These are phyloP conservation scores for Vultur gryphus DNA, from an alignment of 2,797 vertebrate species.

Conservation along the genomic window DNA sequence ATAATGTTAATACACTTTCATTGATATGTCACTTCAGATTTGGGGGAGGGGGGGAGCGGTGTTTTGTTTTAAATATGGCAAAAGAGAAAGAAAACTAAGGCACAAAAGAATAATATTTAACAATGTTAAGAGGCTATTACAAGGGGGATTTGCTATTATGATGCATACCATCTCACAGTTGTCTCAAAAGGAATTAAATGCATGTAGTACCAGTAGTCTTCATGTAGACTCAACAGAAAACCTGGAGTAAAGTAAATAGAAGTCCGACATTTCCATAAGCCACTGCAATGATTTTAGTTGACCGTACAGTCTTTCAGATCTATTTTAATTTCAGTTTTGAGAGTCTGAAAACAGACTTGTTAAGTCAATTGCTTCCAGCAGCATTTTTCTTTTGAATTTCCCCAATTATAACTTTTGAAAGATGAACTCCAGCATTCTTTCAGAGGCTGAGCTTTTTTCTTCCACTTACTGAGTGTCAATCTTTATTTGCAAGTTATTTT, in stretches of 20 bases:
- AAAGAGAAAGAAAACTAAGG: not conserved
- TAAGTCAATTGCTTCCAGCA: not conserved
- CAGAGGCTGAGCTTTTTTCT: not conserved
- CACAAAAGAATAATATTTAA: not conserved
- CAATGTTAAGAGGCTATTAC: not conserved
- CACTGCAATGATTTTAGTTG: slow-evolving; percentile 23
- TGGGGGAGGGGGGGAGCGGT: accelerated
- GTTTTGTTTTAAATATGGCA: not conserved
- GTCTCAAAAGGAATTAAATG: not conserved
- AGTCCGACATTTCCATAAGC: slow-evolving; percentile 5
- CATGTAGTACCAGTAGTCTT: not conserved
- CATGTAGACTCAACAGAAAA: not conserved
- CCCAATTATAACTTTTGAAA: not conserved
- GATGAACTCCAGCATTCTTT: not conserved
- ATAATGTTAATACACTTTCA: not conserved
- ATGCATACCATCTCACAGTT: not conserved
- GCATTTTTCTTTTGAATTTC: not conserved
- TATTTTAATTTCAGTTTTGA: slow-evolving; percentile 32
- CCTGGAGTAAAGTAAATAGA: not conserved
- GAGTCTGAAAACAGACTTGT: not conserved
- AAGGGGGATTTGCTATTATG: not conserved
- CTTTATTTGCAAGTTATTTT: not conserved
- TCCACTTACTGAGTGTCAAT: not conserved
- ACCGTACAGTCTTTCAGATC: not conserved
- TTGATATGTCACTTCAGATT: not conserved